Evolutionary conservation across 2,888 invertebrate species (phyloP), one percentile per base, ranked within the genome.

Genomic region (Heliconius hortense): DNA sequence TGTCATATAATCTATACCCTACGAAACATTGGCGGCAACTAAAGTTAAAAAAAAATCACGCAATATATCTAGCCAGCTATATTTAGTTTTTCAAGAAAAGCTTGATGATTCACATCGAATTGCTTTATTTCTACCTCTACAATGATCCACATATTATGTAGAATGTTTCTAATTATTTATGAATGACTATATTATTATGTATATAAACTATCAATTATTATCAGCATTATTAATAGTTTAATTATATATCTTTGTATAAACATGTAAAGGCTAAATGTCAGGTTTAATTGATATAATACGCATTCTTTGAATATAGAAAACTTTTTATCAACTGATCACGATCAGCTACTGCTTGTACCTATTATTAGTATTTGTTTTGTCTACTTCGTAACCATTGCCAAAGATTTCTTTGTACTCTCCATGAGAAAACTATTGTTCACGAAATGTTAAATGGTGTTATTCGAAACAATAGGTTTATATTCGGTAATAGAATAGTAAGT

Each of bases 351-450:
- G 70, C 83, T 80, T 73, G 77, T n/a, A 11, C 8, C n/a, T n/a
- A n/a, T n/a, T 53, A 21, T 53, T 21, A 10, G 53, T 82, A 84
- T 81, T 60, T 13, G 80, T 80, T 71, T 70, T 75, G 73, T 74
- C 28, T 31, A 59, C 71, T 43, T 39, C 79, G 84, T 72, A 88
- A 88, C 89, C 89, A 90, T 91, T 90, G 87, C 89, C 85, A 86
- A 89, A 90, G 83, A 80, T 79, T 74, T 76, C 59, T 86, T 91
- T 91, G 90, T 90, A 78, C 85, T 82, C 77, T 79, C 79, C 86
- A 88, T 90, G 90, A 82, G 91, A 91, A 89, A 80, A 56, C 78
- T 77, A 85, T 88, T 90, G 89, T 89, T 81, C 83, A 78, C 80
- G 79, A 80, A 77, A 80, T 43, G 21, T 53, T 53, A 10, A 53